Base-by-base conservation (phyloP, 2,797 vertebrate genomes). In the Ptychobarbus kaznakovi region DNA sequence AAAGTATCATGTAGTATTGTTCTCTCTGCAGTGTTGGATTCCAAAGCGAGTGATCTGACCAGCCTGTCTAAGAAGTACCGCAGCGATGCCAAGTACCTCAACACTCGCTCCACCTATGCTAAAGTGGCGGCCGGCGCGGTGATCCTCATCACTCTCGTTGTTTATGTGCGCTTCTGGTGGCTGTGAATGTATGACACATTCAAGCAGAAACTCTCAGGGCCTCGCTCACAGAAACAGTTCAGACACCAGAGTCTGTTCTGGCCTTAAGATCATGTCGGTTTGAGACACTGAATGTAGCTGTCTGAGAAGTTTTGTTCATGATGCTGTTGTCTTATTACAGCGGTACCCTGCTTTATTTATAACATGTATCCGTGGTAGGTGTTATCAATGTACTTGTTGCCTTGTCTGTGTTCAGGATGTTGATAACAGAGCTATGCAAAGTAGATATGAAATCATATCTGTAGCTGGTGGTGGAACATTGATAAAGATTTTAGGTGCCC, bases 101-200 rank as follows among this genome's bases (percentile, higher is more conserved):
- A 99, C 93, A 97, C 96, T 89, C 96, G 97, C 51, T 98, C 97
- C 89, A 96, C 96, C 0, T 98, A 98, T 0, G 97, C 97, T 79
- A 98, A 98, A 84, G 94, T 98, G 74, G 97, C 97, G 0, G 97
- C 96, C 0, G 95, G 96, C 1, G 95, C 96, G 0, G 96, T 99
- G 65, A 95, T 97, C 91, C 94, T 97, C 87, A 91, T 98, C 93
- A 99, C 97, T 76, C 87, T 98, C 88, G 95, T 98, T 12, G 92
- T 98, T 86, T 99, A 97, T 3, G 95, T 97, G 83, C 95, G 97
- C 4, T 98, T 99, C 94, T 99, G 97, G 97, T 99, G 97, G 97
- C 96, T 99, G 90, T 98, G 95, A 98, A 70, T 35, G 9, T 16
- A 69, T 7, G 8, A 53, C 63, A 42, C 22, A 56, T 22, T 28